Conservation (phyloP, 2,797 vertebrate species). For the Todus mexicanus region DNA sequence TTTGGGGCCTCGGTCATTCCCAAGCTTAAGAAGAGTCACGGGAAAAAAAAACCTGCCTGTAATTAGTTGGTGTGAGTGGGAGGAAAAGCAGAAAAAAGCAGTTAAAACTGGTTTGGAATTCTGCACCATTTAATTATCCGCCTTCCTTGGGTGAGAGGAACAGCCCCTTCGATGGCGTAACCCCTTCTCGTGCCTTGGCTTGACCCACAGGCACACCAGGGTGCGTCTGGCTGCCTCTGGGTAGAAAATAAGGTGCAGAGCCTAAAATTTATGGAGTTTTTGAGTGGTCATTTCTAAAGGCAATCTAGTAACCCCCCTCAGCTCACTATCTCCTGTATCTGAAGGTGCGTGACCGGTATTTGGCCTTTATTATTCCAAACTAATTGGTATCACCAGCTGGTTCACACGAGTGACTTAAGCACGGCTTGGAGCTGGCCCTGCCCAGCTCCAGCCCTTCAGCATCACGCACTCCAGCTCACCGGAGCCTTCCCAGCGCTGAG, state of each 20-base stretch:
- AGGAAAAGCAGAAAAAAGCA: neutral
- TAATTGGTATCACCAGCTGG: too few relatives aligned
- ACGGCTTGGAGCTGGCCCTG: neutral
- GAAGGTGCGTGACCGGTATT: accelerated
- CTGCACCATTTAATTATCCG: neutral
- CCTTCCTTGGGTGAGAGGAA: neutral
- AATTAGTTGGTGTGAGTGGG: neutral
- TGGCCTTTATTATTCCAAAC: too few relatives aligned
- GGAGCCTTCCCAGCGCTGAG: neutral
- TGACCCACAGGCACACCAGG: neutral
- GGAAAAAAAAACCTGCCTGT: neutral
- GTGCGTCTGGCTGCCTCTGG: neutral
- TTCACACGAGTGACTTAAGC: neutral
- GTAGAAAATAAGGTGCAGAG: neutral
- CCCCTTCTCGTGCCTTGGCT: neutral
- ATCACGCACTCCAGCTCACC: accelerated
- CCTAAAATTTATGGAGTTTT: accelerated
- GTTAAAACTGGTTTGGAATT: neutral
- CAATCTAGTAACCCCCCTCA: neutral
- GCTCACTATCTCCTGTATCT: neutral
- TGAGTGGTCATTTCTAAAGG: neutral
- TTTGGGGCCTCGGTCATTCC: neutral
- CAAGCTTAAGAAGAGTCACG: neutral
- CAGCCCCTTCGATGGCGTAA: neutral
- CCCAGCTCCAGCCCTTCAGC: neutral